Percentiles rank a stretch among this genome's conserved stretches.
phyloP scores from a whole-genome alignment of 2,797 vertebrate genomes.

The Nannoperca australis region DNA sequence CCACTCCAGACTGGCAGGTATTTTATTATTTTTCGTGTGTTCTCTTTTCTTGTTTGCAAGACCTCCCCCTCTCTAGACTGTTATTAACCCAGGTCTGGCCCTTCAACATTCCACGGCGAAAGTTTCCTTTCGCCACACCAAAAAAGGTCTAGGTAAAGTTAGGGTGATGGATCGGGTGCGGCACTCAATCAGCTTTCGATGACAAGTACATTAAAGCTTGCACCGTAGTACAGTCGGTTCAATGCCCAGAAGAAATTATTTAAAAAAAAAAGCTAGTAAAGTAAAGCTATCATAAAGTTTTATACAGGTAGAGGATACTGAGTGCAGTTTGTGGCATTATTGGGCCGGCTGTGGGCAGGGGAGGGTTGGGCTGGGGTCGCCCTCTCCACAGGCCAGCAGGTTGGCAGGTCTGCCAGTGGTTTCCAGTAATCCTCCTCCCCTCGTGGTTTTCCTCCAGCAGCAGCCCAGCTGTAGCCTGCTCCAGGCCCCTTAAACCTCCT shows the following conservation, averaged over 20 bases:
- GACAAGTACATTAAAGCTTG: conserved; percentile 58
- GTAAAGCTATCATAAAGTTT: conserved; percentile 50
- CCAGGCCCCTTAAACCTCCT: conserved; percentile 72
- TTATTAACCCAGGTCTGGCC: conserved; percentile 72
- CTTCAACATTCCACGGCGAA: conserved; percentile 61
- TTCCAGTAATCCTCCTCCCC: conserved; percentile 84
- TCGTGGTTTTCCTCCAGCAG: conserved; percentile 77
- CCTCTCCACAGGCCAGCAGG: conserved; percentile 61
- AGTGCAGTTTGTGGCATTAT: conserved; percentile 34
- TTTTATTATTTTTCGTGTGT: conserved; percentile 69
- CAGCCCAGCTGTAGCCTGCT: conserved; percentile 74
- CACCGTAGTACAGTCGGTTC: conserved; percentile 31
- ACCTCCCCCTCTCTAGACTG: conserved; percentile 61
- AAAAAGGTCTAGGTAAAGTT: conserved; percentile 63
- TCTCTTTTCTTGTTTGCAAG: conserved; percentile 51
- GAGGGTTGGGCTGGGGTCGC: conserved; percentile 69
- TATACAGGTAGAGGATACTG: conserved; percentile 50
- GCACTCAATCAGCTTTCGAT: conserved; percentile 61
- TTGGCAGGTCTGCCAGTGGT: conserved; percentile 75
- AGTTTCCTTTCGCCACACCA: conserved; percentile 65
- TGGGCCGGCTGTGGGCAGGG: conserved; percentile 50
- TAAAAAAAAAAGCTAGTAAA: conserved; percentile 13
- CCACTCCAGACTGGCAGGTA: conserved; percentile 79
- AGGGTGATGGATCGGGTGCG: conserved; percentile 55
- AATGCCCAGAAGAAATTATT: conserved; percentile 52